These are phyloP conservation scores for Temnothorax unifasciatus DNA, from an alignment of 2,888 invertebrate genomes.

Conservation along the genomic window DNA sequence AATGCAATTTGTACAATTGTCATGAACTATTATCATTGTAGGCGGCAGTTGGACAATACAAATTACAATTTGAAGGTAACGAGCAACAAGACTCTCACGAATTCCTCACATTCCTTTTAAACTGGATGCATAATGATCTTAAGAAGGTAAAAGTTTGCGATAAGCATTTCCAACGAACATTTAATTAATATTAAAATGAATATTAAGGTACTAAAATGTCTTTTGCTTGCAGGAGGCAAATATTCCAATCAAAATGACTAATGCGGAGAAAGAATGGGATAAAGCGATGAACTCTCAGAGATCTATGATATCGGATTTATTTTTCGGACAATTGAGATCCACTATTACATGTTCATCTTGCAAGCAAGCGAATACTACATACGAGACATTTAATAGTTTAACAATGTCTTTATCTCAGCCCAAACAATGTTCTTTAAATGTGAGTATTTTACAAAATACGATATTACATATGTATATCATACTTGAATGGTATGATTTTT, in stretches of 20 bases:
- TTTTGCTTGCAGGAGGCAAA: conserved; percentile 75
- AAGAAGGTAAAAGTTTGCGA: conserved; percentile 87
- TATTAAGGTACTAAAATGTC: not conserved
- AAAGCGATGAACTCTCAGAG: conserved; percentile 82
- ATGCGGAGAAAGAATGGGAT: conserved; percentile 84
- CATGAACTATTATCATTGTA: conserved; percentile 77
- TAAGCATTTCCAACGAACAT: not conserved
- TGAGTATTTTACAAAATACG: conserved; percentile 82
- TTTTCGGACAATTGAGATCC: conserved; percentile 95
- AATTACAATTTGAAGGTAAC: conserved; percentile 91
- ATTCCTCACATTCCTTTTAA: conserved; percentile 95
- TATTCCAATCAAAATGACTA: conserved; percentile 71
- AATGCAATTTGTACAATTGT: not conserved
- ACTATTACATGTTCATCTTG: conserved; percentile 93
- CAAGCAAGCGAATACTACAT: conserved; percentile 92
- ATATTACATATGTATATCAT: not conserved
- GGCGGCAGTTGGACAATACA: conserved; percentile 92
- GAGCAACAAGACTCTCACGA: conserved; percentile 97
- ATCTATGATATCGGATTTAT: conserved; percentile 88
- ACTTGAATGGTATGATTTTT: not conserved
- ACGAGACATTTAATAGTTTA: conserved; percentile 95
- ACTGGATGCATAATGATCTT: conserved; percentile 95
- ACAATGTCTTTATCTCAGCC: conserved; percentile 92
- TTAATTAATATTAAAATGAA: not conserved
- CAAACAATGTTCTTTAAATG: conserved; percentile 89